Evolutionary conservation across 2,888 invertebrate genomes (phyloP), one percentile per base, ranked within the genome.

Genomic region (Dicycla oo): DNA sequence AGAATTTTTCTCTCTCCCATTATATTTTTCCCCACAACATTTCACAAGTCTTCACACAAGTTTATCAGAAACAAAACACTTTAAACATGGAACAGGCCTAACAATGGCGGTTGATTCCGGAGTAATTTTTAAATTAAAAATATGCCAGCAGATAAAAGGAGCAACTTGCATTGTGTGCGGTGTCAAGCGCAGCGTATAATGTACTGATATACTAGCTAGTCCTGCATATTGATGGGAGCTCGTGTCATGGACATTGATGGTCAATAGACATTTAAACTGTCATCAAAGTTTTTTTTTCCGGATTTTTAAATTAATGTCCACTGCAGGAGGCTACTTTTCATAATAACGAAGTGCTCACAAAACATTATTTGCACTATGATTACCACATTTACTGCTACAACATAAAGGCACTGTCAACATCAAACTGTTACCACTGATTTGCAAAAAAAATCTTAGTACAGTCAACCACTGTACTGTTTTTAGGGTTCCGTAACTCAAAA

Each of bases 171-270:
- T 86, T 86, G 82, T 85, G 69, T 71, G 66, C 85, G 70, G 84
- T 85, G 86, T 86, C 84, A 85, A 82, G 84, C 85, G 75, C 75
- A 81, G 65, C 85, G 84, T 77, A 43, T 86, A 86, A 85, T 85
- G 75, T 56, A 64, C 75, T 78, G 86, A 83, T 63, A 75, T 83
- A 78, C 75, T 74, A 64, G 56, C 82, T 76, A 68, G 65, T 74
- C 20, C 67, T 45, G 40, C 38, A 51, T 45, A 61, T 26, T 57
- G 67, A 80, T 40, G 45, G 58, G 18, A 61, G 20, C 43, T 20
- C 70, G 30, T 81, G 34, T 75, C 75, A 84, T 84, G 43, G 73
- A 73, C 66, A 68, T 70, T 61, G 49, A 60, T 70, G 10, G 20
- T 26, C 7, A 15, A 80, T 78, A 78, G 81, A 51, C 0, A 78